These are phyloP conservation scores for Craterocephalus amniculus DNA, from an alignment of 2,797 vertebrate genomes.

Conservation along the genomic window DNA sequence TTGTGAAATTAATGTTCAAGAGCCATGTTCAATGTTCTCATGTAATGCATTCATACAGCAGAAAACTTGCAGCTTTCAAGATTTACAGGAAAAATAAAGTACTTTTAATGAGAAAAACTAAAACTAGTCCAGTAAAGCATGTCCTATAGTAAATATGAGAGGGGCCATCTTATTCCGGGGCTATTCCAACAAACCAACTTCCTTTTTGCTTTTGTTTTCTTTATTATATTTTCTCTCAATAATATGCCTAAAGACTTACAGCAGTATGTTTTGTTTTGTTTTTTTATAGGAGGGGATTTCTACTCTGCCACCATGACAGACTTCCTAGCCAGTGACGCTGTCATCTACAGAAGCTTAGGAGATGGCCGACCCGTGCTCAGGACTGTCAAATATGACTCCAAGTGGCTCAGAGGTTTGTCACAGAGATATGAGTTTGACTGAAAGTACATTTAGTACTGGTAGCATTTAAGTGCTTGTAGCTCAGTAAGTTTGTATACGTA, in stretches of 20 bases:
- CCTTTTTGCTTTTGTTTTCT: neutral
- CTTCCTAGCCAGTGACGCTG: constrained; percentile 95
- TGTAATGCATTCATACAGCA: neutral
- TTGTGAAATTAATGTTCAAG: too few species aligned
- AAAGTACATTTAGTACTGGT: neutral
- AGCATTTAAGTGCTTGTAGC: neutral
- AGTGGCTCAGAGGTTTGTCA: constrained; percentile 91
- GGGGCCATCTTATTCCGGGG: neutral
- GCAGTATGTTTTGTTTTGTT: neutral
- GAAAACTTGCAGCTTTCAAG: neutral
- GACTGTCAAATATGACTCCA: constrained; percentile 98
- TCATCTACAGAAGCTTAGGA: constrained; percentile 94
- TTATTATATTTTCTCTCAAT: neutral
- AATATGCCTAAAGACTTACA: neutral
- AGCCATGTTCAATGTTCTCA: neutral
- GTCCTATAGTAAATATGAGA: neutral
- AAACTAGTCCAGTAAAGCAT: neutral
- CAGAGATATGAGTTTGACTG: neutral
- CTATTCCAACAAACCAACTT: neutral
- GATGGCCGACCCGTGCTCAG: constrained; percentile 90
- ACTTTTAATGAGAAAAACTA: neutral
- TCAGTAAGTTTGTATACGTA: neutral
- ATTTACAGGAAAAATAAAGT: neutral
- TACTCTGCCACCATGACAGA: constrained; percentile 97
- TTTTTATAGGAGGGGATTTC: constrained; percentile 88